These are phyloP conservation scores for Spialia ferax DNA, from an alignment of 2,888 invertebrate genomes.

Conservation along the genomic window DNA sequence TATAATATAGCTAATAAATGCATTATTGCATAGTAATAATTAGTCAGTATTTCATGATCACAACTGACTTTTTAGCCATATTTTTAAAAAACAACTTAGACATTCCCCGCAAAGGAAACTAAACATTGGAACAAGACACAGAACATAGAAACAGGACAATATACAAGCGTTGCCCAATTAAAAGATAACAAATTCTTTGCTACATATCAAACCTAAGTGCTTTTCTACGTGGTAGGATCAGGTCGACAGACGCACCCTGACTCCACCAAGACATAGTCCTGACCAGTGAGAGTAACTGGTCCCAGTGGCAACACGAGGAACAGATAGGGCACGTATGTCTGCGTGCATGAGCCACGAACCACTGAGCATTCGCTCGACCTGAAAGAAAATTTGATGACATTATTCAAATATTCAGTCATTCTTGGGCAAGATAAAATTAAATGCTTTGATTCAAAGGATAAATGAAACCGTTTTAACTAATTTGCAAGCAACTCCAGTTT, in stretches of 20 bases:
- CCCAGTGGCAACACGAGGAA: slow-evolving; percentile 96
- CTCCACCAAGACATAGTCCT: slow-evolving; percentile 97
- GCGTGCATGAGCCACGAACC: slow-evolving; percentile 95
- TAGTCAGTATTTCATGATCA: no score
- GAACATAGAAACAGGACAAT: background rate
- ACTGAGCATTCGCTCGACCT: slow-evolving; percentile 96
- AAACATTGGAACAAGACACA: background rate
- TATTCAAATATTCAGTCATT: background rate
- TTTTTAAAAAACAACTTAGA: no score
- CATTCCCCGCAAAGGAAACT: background rate
- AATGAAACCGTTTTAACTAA: no score
- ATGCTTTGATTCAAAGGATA: no score
- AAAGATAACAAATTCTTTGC: background rate
- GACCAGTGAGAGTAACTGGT: slow-evolving; percentile 96
- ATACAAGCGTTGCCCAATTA: background rate
- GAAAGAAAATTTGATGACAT: slow-evolving; percentile 58
- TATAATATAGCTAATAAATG: no score
- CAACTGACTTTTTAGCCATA: no score
- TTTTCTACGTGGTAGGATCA: slow-evolving; percentile 57
- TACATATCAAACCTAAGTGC: background rate
- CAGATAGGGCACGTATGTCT: slow-evolving; percentile 96
- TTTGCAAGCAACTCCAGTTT: no score
- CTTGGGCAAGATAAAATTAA: no score
- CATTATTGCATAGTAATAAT: no score
- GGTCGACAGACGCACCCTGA: slow-evolving; percentile 97